Percentiles rank a stretch among this genome's conserved stretches.
Evolutionary conservation across 2,113 vertebrate genomes (phyloP).

Genomic region (Cathartes aura): DNA sequence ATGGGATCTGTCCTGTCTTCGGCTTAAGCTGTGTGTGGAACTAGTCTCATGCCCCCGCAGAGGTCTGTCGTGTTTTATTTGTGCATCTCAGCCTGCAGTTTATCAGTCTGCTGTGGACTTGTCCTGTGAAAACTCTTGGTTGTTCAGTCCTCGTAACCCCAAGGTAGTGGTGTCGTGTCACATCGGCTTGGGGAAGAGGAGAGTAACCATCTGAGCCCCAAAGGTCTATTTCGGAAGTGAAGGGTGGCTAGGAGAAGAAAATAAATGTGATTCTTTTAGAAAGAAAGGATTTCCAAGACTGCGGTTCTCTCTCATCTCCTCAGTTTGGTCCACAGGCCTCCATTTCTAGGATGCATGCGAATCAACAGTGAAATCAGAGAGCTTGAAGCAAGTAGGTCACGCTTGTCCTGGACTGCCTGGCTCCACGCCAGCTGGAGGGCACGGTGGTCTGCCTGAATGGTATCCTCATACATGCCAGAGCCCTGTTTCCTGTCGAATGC

Average conservation of each 20-base stretch:
- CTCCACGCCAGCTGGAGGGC: not conserved
- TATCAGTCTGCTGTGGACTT: not conserved
- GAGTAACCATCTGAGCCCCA: not conserved
- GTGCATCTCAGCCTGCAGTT: not conserved
- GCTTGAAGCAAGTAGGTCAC: not conserved
- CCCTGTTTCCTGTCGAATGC: not conserved
- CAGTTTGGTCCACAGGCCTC: not conserved
- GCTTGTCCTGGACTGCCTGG: not conserved
- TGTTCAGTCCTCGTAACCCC: not conserved
- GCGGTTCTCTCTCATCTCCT: not conserved
- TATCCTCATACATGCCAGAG: rapidly evolving
- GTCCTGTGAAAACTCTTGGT: not conserved
- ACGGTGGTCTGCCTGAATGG: not conserved
- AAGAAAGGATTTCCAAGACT: not conserved
- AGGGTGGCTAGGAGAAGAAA: not conserved
- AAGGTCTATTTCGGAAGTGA: not conserved
- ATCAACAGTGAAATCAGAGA: not conserved
- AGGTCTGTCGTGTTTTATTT: not conserved
- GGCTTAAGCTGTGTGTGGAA: not conserved
- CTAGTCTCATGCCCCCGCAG: rapidly evolving
- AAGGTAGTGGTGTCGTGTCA: not conserved
- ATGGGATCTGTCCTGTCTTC: not conserved
- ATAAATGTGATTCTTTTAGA: not conserved
- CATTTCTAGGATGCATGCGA: rapidly evolving
- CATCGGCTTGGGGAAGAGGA: not conserved